Base-by-base conservation (phyloP, 2,113 vertebrate species). In the Hippocampus abdominalis region DNA sequence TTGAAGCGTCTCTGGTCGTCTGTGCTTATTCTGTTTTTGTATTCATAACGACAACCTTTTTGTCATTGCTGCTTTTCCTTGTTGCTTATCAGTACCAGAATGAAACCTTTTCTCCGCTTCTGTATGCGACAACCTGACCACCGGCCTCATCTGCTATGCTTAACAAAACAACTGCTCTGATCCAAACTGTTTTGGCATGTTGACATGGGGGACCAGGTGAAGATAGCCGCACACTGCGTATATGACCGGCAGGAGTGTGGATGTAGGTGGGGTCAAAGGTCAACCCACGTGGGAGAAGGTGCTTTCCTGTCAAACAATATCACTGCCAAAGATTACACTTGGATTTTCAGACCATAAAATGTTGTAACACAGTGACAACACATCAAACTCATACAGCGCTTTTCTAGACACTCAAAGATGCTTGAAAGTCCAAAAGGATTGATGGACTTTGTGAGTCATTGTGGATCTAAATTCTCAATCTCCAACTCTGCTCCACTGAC, bases 141-240 rank as follows among this genome's bases (percentile, higher is more conserved):
- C 70, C 73, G 23, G 61, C 72, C 72, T 68, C 49, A 39, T 21
- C 70, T 40, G 36, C 63, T 27, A 20, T 11, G 72, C 23, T 69
- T 4, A 5, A 54, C 77, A 2, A 72, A 78, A 80, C 69, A 68
- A 81, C 42, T 13, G 1, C 20, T 0, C 73, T 74, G 80, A 81
- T 78, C 69, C 69, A 69, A 82, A 53, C 60, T 1, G 66, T 68
- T 78, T 54, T 76, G 75, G 71, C 80, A 74, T 73, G 56, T 51
- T 75, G 72, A 82, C 72, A 73, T 7, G 42, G 27, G 21, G 51
- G 21, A 53, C 2, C 15, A 53, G 3, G 51, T 12, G 65, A 68
- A 20, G 23, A 29, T 57, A 44, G 56, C 46, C 20, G 27, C 25
- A 60, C 72, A 40, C 53, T 57, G 62, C 49, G 48, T 61, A 54